Conservation (phyloP, 2,113 vertebrate genomes). For the Hypanus sabinus region DNA sequence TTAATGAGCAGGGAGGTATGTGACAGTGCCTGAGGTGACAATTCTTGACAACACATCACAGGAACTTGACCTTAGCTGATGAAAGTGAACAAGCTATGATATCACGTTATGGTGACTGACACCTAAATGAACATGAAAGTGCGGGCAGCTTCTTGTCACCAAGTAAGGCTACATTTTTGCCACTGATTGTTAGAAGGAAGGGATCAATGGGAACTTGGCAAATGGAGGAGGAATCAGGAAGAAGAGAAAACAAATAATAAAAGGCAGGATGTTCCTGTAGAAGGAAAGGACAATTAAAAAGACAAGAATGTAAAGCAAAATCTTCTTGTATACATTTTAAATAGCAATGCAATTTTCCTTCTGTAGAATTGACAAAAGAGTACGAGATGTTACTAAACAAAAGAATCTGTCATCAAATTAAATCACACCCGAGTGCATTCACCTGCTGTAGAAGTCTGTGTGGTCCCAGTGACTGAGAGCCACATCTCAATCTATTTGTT, state of each 20-base stretch:
- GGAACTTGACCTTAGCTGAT: background rate
- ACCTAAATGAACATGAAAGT: background rate
- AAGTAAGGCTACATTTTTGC: background rate
- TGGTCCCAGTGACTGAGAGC: background rate
- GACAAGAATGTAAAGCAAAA: background rate
- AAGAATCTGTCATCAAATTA: background rate
- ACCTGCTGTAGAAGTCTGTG: background rate
- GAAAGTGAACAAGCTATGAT: background rate
- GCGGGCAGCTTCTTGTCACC: background rate
- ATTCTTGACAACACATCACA: background rate
- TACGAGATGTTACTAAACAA: background rate
- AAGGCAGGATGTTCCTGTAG: background rate
- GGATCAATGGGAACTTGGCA: too few species aligned
- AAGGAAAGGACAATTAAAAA: background rate
- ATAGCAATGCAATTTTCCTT: background rate
- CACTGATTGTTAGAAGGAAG: background rate
- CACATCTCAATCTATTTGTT: constrained; percentile 17
- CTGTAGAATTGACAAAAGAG: background rate
- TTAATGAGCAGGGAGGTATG: background rate
- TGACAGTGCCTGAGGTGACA: background rate
- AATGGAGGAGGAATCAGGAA: too few species aligned
- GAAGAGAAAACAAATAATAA: background rate
- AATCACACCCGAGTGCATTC: background rate
- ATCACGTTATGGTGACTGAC: background rate
- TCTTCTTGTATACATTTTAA: background rate